These are phyloP conservation scores for Drosophila stalkeri DNA, from an alignment of 2,888 invertebrate genomes.

Conservation along the genomic window DNA sequence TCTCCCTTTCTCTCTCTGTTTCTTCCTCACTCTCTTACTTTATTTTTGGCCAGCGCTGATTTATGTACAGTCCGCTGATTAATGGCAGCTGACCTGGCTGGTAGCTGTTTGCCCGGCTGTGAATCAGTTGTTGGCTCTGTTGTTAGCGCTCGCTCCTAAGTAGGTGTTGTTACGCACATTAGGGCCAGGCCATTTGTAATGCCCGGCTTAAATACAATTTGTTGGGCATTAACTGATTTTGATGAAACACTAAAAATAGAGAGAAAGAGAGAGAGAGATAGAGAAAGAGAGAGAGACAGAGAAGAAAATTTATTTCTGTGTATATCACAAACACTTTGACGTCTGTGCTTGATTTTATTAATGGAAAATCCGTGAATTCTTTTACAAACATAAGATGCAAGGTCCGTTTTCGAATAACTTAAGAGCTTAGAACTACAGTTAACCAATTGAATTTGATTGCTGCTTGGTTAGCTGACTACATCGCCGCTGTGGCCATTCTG, in stretches of 20 bases:
- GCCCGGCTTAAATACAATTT: constrained; percentile 61
- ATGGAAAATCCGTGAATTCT: constrained; percentile 57
- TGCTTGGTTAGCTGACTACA: constrained; percentile 89
- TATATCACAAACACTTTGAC: constrained; percentile 56
- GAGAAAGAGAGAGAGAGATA: not conserved
- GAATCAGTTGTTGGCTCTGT: constrained; percentile 43
- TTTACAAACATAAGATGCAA: constrained; percentile 61
- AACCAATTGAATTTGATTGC: constrained; percentile 43
- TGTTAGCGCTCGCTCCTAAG: constrained; percentile 58
- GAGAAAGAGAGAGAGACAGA: not conserved
- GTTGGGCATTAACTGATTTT: constrained; percentile 59
- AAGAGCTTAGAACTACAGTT: constrained; percentile 60
- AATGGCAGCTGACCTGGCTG: constrained; percentile 63
- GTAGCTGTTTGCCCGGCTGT: constrained; percentile 31
- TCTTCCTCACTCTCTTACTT: not conserved
- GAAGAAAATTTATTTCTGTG: constrained; percentile 17
- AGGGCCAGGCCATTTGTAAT: constrained; percentile 58
- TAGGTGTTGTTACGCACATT: constrained; percentile 80
- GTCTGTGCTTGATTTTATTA: constrained; percentile 60
- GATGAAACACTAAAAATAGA: constrained; percentile 1
- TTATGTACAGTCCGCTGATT: constrained; percentile 71
- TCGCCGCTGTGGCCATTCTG: constrained; percentile 90
- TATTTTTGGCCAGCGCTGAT: constrained; percentile 61
- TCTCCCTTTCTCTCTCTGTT: not conserved
- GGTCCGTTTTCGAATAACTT: constrained; percentile 62